Evolutionary conservation across 2,113 vertebrate species (phyloP).

Genomic region (Phaethon lepturus): DNA sequence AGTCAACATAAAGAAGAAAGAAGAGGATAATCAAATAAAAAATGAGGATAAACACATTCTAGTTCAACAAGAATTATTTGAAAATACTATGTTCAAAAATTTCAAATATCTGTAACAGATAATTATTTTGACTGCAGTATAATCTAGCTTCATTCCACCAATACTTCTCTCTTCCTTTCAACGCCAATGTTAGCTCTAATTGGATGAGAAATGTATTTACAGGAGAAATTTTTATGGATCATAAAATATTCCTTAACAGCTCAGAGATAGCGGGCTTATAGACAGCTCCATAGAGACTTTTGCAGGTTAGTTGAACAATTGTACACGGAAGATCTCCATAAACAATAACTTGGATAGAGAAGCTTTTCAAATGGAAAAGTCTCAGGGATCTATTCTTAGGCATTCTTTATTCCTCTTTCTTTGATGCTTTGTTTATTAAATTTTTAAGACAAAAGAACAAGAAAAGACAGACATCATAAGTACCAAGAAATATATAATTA

Average conservation of each 20-base stretch:
- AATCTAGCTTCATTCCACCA: neutral
- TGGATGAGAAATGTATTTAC: conserved; percentile 19
- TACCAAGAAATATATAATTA: conserved; percentile 30
- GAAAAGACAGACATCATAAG: neutral
- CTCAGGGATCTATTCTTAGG: neutral
- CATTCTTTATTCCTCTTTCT: neutral
- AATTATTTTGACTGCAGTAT: neutral
- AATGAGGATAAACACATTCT: neutral
- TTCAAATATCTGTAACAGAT: neutral
- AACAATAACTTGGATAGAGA: conserved; percentile 19
- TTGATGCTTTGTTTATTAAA: conserved; percentile 42
- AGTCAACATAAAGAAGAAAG: neutral
- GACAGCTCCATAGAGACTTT: neutral
- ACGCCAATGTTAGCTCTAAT: neutral
- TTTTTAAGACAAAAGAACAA: conserved; percentile 22
- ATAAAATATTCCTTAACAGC: conserved; percentile 43
- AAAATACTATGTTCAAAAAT: neutral
- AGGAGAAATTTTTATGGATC: conserved; percentile 6
- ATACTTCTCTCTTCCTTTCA: neutral
- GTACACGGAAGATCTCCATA: conserved; percentile 37
- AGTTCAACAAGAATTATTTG: neutral
- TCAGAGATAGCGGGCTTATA: neutral
- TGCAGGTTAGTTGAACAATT: conserved; percentile 1
- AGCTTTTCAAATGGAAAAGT: conserved; percentile 18
- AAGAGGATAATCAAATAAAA: neutral